These are phyloP conservation scores for Meloidogyne floridensis DNA, from an alignment of 1,140 invertebrate species.

Conservation along the genomic window DNA sequence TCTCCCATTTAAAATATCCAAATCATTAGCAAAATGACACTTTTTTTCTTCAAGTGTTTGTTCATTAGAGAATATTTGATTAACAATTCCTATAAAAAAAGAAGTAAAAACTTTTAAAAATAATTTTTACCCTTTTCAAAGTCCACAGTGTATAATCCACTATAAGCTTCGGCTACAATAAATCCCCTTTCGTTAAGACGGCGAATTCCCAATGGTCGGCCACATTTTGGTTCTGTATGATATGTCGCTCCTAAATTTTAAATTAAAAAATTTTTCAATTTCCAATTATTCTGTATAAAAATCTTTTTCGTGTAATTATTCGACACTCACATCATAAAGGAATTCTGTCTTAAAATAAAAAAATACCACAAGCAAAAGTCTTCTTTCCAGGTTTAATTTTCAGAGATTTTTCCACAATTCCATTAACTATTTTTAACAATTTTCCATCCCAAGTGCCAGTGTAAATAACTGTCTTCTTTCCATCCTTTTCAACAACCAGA, in stretches of 20 bases:
- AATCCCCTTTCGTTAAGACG: constrained; percentile 50
- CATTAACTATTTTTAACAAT: constrained; percentile 61
- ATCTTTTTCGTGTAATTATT: too few species aligned
- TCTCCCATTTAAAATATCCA: constrained; percentile 42
- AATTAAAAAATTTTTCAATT: background rate
- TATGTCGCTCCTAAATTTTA: constrained; percentile 36
- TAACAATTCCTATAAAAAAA: constrained; percentile 14
- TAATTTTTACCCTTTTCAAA: constrained; percentile 48
- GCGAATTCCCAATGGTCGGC: constrained; percentile 59
- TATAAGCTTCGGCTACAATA: constrained; percentile 59
- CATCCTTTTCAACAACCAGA: constrained; percentile 54
- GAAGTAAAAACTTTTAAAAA: background rate
- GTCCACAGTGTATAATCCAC: constrained; percentile 54
- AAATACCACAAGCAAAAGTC: background rate
- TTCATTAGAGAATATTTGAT: constrained; percentile 42
- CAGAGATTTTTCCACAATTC: constrained; percentile 47
- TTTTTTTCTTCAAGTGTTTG: constrained; percentile 38
- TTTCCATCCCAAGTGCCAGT: constrained; percentile 58
- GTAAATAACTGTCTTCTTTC: constrained; percentile 50
- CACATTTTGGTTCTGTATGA: constrained; percentile 52
- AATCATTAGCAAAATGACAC: constrained; percentile 49
- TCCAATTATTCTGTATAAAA: too few species aligned
- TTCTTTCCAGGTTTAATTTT: constrained; percentile 37
- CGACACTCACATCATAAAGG: too few species aligned
- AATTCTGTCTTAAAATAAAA: background rate